Conservation (phyloP, 2,797 vertebrate species). For the Onychomys leucogaster region DNA sequence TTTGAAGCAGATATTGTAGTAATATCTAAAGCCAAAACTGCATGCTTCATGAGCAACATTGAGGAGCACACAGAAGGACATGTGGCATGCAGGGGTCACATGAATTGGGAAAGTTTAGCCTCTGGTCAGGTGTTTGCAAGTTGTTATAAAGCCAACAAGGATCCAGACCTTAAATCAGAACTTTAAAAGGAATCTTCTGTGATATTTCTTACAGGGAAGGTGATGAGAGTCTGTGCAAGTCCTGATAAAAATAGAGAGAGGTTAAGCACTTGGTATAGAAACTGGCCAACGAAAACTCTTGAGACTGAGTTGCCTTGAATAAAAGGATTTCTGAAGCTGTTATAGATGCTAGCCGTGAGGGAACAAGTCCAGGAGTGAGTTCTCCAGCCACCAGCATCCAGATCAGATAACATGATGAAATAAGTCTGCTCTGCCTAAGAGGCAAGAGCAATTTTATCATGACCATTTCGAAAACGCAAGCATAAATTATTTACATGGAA, state of each 20-base stretch:
- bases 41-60: background rate
- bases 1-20: background rate
- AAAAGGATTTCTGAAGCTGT: background rate
- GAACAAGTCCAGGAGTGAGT: background rate
- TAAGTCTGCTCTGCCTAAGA: background rate
- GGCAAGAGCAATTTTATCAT: background rate
- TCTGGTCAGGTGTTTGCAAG: background rate
- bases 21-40: background rate
- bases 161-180: background rate
- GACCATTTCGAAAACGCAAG: background rate
- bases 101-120: background rate
- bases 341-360: background rate
- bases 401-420: background rate
- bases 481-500: background rate
- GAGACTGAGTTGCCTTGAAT: background rate
- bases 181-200: background rate
- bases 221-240: background rate
- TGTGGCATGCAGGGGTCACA: background rate
- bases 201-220: background rate
- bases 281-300: background rate
- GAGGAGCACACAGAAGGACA: background rate
- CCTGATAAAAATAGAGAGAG: background rate
- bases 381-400: background rate
- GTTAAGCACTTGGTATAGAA: background rate
- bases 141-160: background rate